phyloP scores from a whole-genome alignment of 1,140 invertebrate genomes.

The Pogonus chalceus region DNA sequence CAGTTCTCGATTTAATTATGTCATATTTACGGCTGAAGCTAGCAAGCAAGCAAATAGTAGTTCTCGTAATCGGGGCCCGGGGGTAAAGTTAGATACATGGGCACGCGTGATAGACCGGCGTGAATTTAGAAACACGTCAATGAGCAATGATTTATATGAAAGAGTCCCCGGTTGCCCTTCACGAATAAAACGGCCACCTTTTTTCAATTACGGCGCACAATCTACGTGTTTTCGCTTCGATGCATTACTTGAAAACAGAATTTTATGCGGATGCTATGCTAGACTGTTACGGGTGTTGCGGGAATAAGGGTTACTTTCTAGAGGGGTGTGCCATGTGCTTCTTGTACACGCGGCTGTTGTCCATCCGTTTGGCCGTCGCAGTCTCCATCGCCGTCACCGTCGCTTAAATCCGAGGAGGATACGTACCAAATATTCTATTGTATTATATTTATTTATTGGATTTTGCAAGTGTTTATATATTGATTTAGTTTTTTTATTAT shows the following conservation, averaged over 20 bases:
- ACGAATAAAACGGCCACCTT: slow-evolving; percentile 1
- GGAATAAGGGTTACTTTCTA: not conserved
- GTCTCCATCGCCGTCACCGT: slow-evolving; percentile 9
- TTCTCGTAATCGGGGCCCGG: not conserved
- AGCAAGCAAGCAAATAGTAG: not conserved
- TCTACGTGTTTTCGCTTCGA: slow-evolving; percentile 3
- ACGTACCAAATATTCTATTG: too few species aligned
- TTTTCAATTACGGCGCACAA: slow-evolving; percentile 3
- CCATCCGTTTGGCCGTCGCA: not conserved
- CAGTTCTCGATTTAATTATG: not conserved
- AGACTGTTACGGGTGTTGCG: not conserved
- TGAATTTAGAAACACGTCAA: slow-evolving; percentile 6
- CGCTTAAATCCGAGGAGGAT: not conserved
- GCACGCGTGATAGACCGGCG: not conserved
- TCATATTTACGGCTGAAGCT: not conserved
- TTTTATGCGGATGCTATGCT: not conserved
- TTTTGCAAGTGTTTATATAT: too few species aligned
- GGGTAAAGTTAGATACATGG: not conserved
- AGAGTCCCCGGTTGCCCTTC: not conserved
- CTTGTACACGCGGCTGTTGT: not conserved
- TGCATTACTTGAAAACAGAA: slow-evolving; percentile 6
- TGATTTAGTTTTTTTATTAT: too few species aligned
- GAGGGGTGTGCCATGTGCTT: not conserved
- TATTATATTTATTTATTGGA: too few species aligned
- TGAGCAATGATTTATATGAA: slow-evolving; percentile 7